Evolutionary conservation across 2,797 vertebrate genomes (phyloP).

Genomic region (Xiphorhynchus erythropygius): DNA sequence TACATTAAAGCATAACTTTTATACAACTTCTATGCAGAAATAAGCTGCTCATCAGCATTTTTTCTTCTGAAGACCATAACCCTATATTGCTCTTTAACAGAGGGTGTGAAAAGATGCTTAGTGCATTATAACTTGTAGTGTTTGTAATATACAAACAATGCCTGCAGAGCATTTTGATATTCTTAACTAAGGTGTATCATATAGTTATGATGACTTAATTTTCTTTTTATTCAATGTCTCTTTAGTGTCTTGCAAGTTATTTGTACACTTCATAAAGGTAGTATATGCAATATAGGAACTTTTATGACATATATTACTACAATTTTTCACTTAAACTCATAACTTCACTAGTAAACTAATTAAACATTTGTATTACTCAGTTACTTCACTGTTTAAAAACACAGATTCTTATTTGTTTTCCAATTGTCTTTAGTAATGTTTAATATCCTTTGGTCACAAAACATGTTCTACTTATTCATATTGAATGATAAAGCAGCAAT

Average conservation of each 20-base stretch:
- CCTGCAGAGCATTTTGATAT: neutral
- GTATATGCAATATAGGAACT: neutral
- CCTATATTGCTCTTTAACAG: neutral
- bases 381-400: neutral
- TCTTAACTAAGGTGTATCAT: neutral
- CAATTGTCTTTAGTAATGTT: neutral
- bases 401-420: neutral
- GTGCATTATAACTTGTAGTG: neutral
- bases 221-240: neutral
- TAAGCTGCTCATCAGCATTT: neutral
- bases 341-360: neutral
- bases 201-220: neutral
- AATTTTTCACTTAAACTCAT: neutral
- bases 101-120: neutral
- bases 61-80: neutral
- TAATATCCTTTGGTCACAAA: neutral
- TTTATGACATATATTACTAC: neutral
- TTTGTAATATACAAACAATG: neutral
- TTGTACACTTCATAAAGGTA: neutral
- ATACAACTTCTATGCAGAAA: neutral
- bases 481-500: neutral
- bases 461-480: neutral
- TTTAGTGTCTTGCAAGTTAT: neutral
- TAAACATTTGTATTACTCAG: neutral
- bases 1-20: neutral